A percentile compares a stretch with the other conserved stretches of the same genome.
Conservation (phyloP, 2,113 vertebrate genomes). For the Paramisgurnus dabryanus region DNA sequence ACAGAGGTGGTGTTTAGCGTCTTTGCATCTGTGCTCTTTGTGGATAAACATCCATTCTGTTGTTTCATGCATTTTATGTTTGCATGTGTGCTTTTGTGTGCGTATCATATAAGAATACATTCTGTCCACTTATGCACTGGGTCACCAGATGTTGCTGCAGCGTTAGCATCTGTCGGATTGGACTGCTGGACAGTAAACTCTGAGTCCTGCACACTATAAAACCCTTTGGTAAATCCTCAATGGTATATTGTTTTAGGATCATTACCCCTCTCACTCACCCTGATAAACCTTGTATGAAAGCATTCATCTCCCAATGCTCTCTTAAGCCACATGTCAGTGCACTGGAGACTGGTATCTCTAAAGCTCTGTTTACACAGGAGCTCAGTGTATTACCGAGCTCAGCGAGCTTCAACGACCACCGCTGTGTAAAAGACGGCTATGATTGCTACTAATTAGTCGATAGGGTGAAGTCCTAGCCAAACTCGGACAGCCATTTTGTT, state of each 20-base stretch:
- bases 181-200: conserved; percentile 51
- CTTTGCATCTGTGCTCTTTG: too few relatives aligned
- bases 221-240: conserved; percentile 15
- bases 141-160: conserved; percentile 54
- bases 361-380: conserved; percentile 39
- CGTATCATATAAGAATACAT: background rate
- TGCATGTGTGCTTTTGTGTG: background rate
- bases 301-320: conserved; percentile 43
- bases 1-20: too few relatives aligned
- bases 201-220: conserved; percentile 41
- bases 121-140: conserved; percentile 49
- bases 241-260: conserved; percentile 39
- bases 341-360: conserved; percentile 19
- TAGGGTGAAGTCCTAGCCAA: conserved; percentile 23
- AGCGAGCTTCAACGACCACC: conserved; percentile 1
- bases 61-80: background rate
- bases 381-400: conserved; percentile 30
- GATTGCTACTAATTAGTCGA: conserved; percentile 33
- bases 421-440: conserved; percentile 18
- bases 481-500: conserved; percentile 28
- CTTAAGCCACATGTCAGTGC: conserved; percentile 36
- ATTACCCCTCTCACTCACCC: conserved; percentile 40
- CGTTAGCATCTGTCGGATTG: conserved; percentile 58
- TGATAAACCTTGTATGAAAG: conserved; percentile 43
- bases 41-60: too few relatives aligned